Evolutionary conservation across 2,113 vertebrate genomes (phyloP).

Genomic region (Pardalotus punctatus): DNA sequence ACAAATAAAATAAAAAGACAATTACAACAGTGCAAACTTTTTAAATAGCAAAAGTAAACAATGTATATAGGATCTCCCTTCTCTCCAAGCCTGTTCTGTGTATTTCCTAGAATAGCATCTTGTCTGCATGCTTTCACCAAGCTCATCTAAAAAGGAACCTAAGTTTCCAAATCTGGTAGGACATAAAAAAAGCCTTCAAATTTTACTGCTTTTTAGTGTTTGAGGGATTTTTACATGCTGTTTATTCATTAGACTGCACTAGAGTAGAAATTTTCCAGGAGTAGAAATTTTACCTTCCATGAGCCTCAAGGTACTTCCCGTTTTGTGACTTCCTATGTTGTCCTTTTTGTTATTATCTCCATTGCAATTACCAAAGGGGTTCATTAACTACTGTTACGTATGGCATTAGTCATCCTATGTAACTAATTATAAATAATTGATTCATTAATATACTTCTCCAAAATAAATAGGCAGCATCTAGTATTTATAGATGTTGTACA

Average conservation of each 20-base stretch:
- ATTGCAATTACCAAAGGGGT: not conserved
- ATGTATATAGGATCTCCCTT: not conserved
- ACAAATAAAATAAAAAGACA: not conserved
- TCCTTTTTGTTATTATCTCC: not conserved
- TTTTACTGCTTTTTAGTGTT: not conserved
- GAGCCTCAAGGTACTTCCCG: not conserved
- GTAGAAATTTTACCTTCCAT: not conserved
- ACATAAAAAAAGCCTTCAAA: not conserved
- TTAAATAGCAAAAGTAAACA: not conserved
- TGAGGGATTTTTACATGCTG: not conserved
- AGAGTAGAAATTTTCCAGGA: not conserved
- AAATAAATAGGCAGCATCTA: not conserved
- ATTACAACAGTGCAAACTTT: not conserved
- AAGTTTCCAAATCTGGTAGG: not conserved
- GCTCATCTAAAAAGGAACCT: not conserved
- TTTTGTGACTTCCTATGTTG: not conserved
- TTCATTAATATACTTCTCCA: not conserved
- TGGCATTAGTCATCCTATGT: not conserved
- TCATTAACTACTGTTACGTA: not conserved
- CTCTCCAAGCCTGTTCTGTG: not conserved
- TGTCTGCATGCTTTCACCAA: not conserved
- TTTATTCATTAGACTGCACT: not conserved
- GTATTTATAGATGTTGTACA: not conserved
- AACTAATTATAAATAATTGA: not conserved
- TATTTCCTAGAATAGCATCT: not conserved